Conservation (phyloP, 2,888 invertebrate species). For the Phalera bucephala region DNA sequence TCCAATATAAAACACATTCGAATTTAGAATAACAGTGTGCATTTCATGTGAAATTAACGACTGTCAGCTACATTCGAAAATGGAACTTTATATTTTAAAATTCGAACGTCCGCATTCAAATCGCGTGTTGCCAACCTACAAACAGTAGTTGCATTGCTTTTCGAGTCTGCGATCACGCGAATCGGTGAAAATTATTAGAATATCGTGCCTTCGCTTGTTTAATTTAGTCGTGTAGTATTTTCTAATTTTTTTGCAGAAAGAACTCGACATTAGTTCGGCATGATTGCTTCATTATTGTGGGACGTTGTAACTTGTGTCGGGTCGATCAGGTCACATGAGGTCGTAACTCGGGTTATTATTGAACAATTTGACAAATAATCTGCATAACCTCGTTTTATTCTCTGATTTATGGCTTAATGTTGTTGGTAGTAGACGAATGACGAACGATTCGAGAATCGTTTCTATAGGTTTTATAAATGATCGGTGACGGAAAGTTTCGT, state of each 20-base stretch:
- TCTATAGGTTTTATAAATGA: too few species aligned
- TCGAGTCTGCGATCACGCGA: conserved; percentile 59
- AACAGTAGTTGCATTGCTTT: conserved; percentile 36
- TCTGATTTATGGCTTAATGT: neutral
- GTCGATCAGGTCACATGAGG: conserved; percentile 9
- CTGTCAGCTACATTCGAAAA: neutral
- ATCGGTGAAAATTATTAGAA: conserved; percentile 50
- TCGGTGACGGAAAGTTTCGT: too few species aligned
- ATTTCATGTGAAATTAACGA: neutral
- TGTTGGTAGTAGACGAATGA: too few species aligned
- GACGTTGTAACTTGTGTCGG: neutral
- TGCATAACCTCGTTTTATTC: neutral
- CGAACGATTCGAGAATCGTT: too few species aligned
- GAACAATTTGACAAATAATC: neutral
- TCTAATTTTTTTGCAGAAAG: conserved; percentile 4
- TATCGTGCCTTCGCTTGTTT: conserved; percentile 15
- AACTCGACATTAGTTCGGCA: conserved; percentile 10
- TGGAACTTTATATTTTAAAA: conserved; percentile 11
- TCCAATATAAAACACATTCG: too few species aligned
- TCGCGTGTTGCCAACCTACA: conserved; percentile 30
- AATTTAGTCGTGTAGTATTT: conserved; percentile 20
- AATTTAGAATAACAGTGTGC: neutral
- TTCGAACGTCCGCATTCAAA: conserved; percentile 25
- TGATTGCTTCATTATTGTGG: conserved; percentile 26
- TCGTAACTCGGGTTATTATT: neutral